Conservation (phyloP, 2,113 vertebrate species). For the Rostratula benghalensis region DNA sequence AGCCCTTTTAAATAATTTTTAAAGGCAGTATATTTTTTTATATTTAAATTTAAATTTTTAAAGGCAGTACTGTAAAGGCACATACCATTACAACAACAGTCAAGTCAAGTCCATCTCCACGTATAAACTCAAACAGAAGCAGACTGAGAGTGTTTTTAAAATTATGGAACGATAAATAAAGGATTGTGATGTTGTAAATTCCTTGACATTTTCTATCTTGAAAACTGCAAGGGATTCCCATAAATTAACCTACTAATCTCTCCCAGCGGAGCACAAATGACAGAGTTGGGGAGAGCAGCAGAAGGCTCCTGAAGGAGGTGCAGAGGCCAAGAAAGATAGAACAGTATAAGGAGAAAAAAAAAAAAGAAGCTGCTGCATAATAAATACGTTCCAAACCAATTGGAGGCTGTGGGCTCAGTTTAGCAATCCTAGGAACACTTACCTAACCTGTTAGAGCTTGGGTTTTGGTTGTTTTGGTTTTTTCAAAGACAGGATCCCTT, state of each 20-base stretch:
- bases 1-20: not conserved
- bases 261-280: not conserved
- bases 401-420: not conserved
- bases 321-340: not conserved
- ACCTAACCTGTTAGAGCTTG: no score
- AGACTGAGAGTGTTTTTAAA: not conserved
- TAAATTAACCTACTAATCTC: slow-evolving; percentile 22
- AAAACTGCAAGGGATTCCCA: slow-evolving; percentile 1
- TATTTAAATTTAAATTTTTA: not conserved
- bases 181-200: not conserved
- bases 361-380: not conserved
- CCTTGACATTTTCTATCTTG: not conserved
- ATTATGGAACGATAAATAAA: slow-evolving; percentile 14
- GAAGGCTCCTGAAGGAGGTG: not conserved
- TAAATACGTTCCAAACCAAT: not conserved
- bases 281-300: not conserved
- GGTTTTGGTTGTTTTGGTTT: not conserved
- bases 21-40: no score
- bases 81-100: not conserved
- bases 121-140: not conserved
- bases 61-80: not conserved
- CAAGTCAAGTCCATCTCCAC: not conserved
- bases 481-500: not conserved
- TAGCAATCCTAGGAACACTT: not conserved
- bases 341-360: not conserved